Percentiles rank a stretch among this genome's conserved stretches.
These are phyloP conservation scores for Drosophila helvetica DNA, from an alignment of 2,888 invertebrate genomes.

Conservation along the genomic window DNA sequence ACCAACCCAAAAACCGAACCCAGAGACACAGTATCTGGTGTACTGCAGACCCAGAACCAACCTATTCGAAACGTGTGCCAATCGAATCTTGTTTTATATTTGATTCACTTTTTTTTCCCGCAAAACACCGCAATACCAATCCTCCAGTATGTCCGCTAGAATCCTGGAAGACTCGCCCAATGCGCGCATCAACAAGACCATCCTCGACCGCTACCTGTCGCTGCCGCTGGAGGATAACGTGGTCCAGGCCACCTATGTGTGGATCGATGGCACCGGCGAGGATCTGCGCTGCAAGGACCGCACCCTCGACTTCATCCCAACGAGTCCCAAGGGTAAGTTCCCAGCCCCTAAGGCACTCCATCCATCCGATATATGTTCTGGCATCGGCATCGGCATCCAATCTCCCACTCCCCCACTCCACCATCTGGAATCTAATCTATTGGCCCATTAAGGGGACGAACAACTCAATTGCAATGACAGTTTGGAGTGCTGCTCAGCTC, in stretches of 20 bases:
- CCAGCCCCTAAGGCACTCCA: background rate
- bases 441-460: background rate
- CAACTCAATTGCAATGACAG: background rate
- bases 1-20: background rate
- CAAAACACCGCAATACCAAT: slow-evolving; percentile 10
- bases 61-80: slow-evolving; percentile 21
- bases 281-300: slow-evolving; percentile 94
- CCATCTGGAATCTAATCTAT: background rate
- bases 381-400: background rate
- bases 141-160: slow-evolving; percentile 79
- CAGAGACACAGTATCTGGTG: too few species aligned
- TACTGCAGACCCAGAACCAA: background rate
- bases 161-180: slow-evolving; percentile 91
- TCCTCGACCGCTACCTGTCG: slow-evolving; percentile 89
- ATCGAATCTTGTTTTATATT: slow-evolving; percentile 10
- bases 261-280: slow-evolving; percentile 97
- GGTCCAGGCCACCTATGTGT: slow-evolving; percentile 94
- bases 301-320: slow-evolving; percentile 92
- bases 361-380: background rate
- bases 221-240: slow-evolving; percentile 91
- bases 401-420: background rate
- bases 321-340: slow-evolving; percentile 88
- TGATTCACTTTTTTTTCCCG: slow-evolving; percentile 1
- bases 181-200: slow-evolving; percentile 91
- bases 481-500: slow-evolving; percentile 17